A percentile compares a stretch with the other conserved stretches of the same genome.
Conservation (phyloP, 1,140 invertebrate genomes). For the Hylaeus volcanicus region DNA sequence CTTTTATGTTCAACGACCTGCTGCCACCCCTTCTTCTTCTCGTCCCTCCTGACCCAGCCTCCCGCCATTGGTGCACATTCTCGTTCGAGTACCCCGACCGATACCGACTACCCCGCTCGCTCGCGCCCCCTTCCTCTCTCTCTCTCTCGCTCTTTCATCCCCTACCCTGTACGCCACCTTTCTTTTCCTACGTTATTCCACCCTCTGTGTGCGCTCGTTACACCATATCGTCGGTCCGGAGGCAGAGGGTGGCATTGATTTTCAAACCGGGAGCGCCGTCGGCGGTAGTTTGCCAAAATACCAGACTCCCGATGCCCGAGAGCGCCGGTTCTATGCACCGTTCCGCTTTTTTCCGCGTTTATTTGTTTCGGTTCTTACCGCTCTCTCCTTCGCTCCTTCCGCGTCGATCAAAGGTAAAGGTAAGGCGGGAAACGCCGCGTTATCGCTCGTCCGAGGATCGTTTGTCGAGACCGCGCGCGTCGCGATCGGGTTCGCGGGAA, state of each 20-base stretch:
- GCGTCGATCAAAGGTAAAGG: not conserved
- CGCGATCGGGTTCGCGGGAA: no score
- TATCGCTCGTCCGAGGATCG: no score
- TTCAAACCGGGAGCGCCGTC: conserved; percentile 44
- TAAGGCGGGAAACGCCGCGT: no score
- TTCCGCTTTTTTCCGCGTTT: not conserved
- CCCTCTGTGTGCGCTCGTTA: conserved; percentile 45
- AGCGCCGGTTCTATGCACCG: conserved; percentile 27
- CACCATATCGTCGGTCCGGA: conserved; percentile 36
- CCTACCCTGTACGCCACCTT: conserved; percentile 7
- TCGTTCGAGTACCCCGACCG: conserved; percentile 56
- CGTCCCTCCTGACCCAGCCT: conserved; percentile 49
- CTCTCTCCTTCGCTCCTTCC: not conserved
- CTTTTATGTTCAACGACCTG: conserved; percentile 68
- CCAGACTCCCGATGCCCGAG: conserved; percentile 26
- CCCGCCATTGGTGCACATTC: conserved; percentile 50
- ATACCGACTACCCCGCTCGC: conserved; percentile 30
- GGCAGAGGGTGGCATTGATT: conserved; percentile 50
- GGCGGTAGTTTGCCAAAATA: conserved; percentile 48
- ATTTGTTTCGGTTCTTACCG: not conserved
- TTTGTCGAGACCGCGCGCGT: no score
- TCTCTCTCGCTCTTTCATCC: not conserved
- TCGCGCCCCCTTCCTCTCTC: not conserved
- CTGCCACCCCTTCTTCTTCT: conserved; percentile 47
- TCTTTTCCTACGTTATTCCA: conserved; percentile 42